Evolutionary conservation across 1,140 invertebrate species (phyloP).

Genomic region (Euwallacea similis): DNA sequence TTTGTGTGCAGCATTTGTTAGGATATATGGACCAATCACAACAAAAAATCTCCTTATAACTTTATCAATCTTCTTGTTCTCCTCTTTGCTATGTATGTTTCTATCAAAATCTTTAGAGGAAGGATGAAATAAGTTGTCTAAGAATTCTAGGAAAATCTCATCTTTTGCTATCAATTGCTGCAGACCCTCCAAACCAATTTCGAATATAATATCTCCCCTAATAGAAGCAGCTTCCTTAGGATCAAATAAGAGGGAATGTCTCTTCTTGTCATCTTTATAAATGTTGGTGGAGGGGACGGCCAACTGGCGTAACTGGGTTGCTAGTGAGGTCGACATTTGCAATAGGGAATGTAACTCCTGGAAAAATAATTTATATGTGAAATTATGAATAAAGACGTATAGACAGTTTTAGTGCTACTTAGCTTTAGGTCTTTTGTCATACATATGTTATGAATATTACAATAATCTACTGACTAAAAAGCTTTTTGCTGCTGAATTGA

Average conservation of each 20-base stretch:
- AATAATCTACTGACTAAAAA: too few species aligned
- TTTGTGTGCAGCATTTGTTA: slow-evolving; percentile 82
- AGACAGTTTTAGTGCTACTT: too few species aligned
- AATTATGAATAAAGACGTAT: too few species aligned
- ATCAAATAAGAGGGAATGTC: slow-evolving; percentile 83
- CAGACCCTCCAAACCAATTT: slow-evolving; percentile 82
- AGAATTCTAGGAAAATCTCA: slow-evolving; percentile 71
- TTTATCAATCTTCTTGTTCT: slow-evolving; percentile 76
- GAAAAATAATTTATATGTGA: background rate
- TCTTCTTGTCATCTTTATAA: slow-evolving; percentile 68
- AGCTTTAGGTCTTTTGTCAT: too few species aligned
- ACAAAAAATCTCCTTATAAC: slow-evolving; percentile 80
- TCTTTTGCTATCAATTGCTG: slow-evolving; percentile 77
- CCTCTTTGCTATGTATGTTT: slow-evolving; percentile 70
- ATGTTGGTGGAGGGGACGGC: slow-evolving; percentile 76
- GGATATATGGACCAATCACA: slow-evolving; percentile 83
- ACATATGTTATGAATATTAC: too few species aligned
- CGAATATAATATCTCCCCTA: slow-evolving; percentile 79
- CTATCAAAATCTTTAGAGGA: slow-evolving; percentile 77
- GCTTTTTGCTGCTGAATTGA: too few species aligned
- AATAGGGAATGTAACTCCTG: background rate
- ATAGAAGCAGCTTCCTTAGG: slow-evolving; percentile 84
- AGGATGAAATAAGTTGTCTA: slow-evolving; percentile 74
- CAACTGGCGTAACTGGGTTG: slow-evolving; percentile 79
- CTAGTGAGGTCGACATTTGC: slow-evolving; percentile 71